Evolutionary conservation across 2,113 vertebrate species (phyloP).

Genomic region (Hippolais icterina): DNA sequence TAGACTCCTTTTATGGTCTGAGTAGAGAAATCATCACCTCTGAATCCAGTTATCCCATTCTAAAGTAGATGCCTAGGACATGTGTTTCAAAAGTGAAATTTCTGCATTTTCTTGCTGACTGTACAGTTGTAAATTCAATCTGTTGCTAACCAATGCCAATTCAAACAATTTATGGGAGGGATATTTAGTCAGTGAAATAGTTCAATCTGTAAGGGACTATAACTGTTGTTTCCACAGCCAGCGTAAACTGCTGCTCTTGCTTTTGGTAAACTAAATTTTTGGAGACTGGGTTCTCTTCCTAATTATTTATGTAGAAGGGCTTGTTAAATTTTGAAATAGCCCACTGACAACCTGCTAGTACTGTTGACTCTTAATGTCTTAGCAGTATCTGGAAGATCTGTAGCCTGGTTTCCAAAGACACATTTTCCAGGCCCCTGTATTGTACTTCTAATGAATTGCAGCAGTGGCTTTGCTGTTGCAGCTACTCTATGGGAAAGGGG

Average conservation of each 20-base stretch:
- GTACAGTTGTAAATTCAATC: neutral
- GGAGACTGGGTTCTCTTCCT: neutral
- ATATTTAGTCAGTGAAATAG: neutral
- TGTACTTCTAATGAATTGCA: neutral
- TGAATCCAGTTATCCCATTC: neutral
- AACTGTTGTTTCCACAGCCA: neutral
- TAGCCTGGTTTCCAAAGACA: neutral
- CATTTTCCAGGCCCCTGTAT: neutral
- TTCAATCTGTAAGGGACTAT: neutral
- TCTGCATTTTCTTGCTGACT: neutral
- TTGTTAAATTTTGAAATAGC: neutral
- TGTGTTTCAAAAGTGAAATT: neutral
- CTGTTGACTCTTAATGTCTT: neutral
- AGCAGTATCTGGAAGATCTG: neutral
- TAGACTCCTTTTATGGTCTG: neutral
- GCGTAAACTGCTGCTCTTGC: neutral
- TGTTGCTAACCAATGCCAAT: neutral
- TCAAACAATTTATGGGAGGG: neutral
- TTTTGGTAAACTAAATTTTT: neutral
- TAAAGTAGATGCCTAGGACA: neutral
- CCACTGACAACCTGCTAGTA: neutral
- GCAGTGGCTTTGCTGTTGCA: neutral
- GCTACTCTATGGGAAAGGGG: neutral
- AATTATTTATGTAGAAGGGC: neutral
- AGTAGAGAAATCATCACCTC: neutral